These are phyloP conservation scores for Penaeus monodon DNA, from an alignment of 2,888 invertebrate species.

Conservation along the genomic window DNA sequence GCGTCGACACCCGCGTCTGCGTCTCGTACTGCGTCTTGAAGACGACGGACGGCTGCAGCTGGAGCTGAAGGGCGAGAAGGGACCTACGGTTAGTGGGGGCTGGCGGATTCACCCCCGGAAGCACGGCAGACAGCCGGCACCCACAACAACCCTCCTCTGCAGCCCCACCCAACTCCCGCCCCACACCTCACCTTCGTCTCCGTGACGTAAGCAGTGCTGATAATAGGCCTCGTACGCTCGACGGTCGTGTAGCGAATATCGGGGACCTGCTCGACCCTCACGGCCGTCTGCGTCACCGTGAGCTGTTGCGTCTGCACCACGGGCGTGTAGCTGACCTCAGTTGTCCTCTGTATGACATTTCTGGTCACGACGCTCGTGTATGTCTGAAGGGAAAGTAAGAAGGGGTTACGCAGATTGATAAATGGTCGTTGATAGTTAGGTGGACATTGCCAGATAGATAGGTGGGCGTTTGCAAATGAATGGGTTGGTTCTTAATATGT, in stretches of 20 bases:
- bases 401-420: not conserved
- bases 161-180: not conserved
- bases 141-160: too few species aligned
- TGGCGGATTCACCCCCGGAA: not conserved
- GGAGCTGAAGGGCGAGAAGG: not conserved
- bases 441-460: too few species aligned
- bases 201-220: constrained; percentile 7
- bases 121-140: too few species aligned
- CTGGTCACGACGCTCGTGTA: constrained; percentile 10
- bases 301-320: not conserved
- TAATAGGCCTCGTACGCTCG: not conserved
- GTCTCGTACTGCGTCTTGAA: not conserved
- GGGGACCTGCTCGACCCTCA: not conserved
- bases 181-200: constrained; percentile 16
- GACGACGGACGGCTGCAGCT: constrained; percentile 18
- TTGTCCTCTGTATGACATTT: constrained; percentile 27
- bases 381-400: not conserved
- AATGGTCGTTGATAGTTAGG: too few species aligned
- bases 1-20: not conserved
- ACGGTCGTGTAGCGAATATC: not conserved
- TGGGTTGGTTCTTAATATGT: too few species aligned
- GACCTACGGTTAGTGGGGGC: not conserved
- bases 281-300: not conserved
- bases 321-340: constrained; percentile 32
- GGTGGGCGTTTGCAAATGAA: too few species aligned